Evolutionary conservation across 2,888 invertebrate species (phyloP).

Genomic region (Ectropis crepuscularia): DNA sequence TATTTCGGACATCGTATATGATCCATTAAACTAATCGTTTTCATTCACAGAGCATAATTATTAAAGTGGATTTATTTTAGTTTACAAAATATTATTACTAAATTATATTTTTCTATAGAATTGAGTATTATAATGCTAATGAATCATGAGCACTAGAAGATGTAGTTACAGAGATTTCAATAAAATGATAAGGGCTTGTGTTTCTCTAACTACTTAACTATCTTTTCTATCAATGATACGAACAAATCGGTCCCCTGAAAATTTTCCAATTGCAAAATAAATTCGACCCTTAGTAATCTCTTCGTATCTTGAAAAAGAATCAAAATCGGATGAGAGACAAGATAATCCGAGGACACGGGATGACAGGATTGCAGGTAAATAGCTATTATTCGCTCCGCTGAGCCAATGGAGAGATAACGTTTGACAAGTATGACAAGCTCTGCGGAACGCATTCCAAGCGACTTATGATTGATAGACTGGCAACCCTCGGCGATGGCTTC

Average conservation of each 20-base stretch:
- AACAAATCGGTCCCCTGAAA: not conserved
- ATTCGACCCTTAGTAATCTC: conserved; percentile 61
- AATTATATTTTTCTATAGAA: too few species aligned
- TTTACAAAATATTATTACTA: too few species aligned
- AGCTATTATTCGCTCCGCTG: conserved; percentile 82
- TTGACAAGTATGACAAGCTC: conserved; percentile 75
- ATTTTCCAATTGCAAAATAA: conserved; percentile 14
- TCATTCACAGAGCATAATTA: too few species aligned
- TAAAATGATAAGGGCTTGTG: too few species aligned
- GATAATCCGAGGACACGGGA: conserved; percentile 70
- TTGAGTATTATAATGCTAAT: too few species aligned
- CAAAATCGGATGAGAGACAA: conserved; percentile 64
- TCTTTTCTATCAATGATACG: not conserved
- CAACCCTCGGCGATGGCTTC: conserved; percentile 63
- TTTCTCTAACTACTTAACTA: too few species aligned
- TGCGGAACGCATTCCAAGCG: conserved; percentile 46
- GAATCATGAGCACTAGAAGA: too few species aligned
- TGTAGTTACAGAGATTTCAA: too few species aligned
- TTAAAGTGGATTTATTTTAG: too few species aligned
- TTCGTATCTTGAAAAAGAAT: conserved; percentile 67
- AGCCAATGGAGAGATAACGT: conserved; percentile 68
- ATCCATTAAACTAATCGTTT: too few species aligned
- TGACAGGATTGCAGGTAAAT: conserved; percentile 69
- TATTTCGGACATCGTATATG: too few species aligned
- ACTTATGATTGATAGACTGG: conserved; percentile 74